These are phyloP conservation scores for Ramazzottius varieornatus DNA, from an alignment of 2,888 invertebrate species.

Conservation along the genomic window DNA sequence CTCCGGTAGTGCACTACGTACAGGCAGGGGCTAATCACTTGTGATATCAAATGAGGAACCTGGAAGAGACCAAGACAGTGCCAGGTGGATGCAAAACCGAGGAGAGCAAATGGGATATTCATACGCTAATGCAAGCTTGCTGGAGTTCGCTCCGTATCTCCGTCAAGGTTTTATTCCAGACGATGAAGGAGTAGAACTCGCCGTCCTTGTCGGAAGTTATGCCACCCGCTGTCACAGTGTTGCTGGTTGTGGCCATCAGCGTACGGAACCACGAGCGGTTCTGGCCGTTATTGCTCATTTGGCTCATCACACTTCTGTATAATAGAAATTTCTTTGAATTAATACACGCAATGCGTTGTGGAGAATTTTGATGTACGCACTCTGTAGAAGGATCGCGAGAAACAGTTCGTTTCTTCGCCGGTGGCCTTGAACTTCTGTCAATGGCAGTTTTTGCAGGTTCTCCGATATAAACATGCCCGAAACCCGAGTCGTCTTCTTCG, in stretches of 20 bases:
- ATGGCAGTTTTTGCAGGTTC: not conserved
- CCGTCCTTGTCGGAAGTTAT: not conserved
- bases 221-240: not conserved
- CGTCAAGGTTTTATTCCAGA: not conserved
- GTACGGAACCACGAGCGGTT: slow-evolving; percentile 2
- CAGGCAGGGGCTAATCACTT: not conserved
- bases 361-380: not conserved
- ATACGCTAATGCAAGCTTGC: not conserved
- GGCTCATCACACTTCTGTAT: not conserved
- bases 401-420: not conserved
- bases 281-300: not conserved
- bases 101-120: not conserved
- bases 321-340: not conserved
- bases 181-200: not conserved
- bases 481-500: not conserved
- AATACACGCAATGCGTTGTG: not conserved
- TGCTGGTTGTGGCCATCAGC: not conserved
- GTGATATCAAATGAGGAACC: not conserved
- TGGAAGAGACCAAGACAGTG: not conserved
- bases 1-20: not conserved
- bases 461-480: not conserved
- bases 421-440: not conserved
- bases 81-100: not conserved
- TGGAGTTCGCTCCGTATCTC: not conserved
- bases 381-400: slow-evolving; percentile 1